These are phyloP conservation scores for Malacosoma neustria DNA, from an alignment of 2,888 invertebrate species.

Conservation along the genomic window DNA sequence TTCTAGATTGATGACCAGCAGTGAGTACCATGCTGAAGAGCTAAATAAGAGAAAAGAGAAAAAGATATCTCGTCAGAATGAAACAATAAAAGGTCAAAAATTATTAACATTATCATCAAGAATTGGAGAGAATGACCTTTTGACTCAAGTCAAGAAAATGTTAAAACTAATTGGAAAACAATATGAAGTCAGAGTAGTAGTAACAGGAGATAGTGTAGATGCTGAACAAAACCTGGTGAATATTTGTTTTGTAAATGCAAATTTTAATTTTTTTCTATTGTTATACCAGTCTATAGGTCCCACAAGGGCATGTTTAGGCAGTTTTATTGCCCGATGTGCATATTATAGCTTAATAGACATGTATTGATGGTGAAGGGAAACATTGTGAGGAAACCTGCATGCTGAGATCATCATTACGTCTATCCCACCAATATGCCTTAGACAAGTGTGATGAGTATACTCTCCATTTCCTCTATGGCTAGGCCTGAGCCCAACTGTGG, in stretches of 20 bases:
- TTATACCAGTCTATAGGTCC: neutral
- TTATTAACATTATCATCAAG: slow-evolving; percentile 75
- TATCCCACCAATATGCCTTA: no score
- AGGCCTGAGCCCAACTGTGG: no score
- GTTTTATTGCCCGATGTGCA: no score
- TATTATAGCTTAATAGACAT: no score
- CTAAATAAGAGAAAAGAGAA: slow-evolving; percentile 65
- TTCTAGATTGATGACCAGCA: slow-evolving; percentile 76
- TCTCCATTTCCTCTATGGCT: no score
- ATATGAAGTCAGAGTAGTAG: slow-evolving; percentile 77
- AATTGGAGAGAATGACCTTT: slow-evolving; percentile 80
- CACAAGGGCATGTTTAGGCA: no score
- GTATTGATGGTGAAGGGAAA: no score
- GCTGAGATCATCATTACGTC: no score
- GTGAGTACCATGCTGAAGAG: slow-evolving; percentile 79
- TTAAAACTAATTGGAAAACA: slow-evolving; percentile 78
- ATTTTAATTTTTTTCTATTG: neutral
- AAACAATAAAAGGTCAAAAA: slow-evolving; percentile 76
- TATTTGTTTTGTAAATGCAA: neutral
- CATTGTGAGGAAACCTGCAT: no score
- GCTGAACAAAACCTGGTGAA: slow-evolving; percentile 36
- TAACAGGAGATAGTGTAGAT: slow-evolving; percentile 62
- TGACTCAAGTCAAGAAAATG: slow-evolving; percentile 78
- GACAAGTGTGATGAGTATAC: no score
- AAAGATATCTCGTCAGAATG: slow-evolving; percentile 48